phyloP scores from a whole-genome alignment of 2,888 invertebrate genomes.

The Andrena bicolor region DNA sequence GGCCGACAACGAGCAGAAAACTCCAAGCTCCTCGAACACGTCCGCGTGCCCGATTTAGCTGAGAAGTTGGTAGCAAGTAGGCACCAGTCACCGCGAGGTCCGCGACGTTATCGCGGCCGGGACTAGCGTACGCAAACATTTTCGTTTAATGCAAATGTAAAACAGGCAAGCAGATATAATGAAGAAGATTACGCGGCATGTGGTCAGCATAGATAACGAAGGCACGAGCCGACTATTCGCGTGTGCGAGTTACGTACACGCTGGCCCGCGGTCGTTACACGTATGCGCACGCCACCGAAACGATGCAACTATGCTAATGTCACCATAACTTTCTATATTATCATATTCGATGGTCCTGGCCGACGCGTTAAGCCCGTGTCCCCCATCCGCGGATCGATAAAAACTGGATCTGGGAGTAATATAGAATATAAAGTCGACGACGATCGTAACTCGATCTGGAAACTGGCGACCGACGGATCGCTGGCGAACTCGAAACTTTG shows the following conservation, averaged over 20 bases:
- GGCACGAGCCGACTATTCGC: slow-evolving; percentile 51
- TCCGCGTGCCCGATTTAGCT: slow-evolving; percentile 31
- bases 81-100: slow-evolving; percentile 53
- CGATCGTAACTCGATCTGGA: slow-evolving; percentile 18
- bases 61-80: background rate
- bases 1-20: slow-evolving; percentile 45
- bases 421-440: slow-evolving; percentile 36
- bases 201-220: slow-evolving; percentile 83
- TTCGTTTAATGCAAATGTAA: slow-evolving; percentile 81
- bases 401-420: slow-evolving; percentile 43
- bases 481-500: background rate
- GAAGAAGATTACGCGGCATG: slow-evolving; percentile 82
- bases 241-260: background rate
- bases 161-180: slow-evolving; percentile 79
- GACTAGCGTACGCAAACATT: slow-evolving; percentile 78
- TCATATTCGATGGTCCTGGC: slow-evolving; percentile 71
- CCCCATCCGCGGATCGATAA: slow-evolving; percentile 49
- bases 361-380: slow-evolving; percentile 51
- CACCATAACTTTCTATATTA: slow-evolving; percentile 77
- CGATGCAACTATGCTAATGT: slow-evolving; percentile 71
- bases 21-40: slow-evolving; percentile 13
- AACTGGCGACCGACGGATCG: background rate
- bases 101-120: slow-evolving; percentile 66
- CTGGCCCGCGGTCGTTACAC: background rate
- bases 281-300: slow-evolving; percentile 19